These are phyloP conservation scores for Erpornis zantholeuca DNA, from an alignment of 2,113 vertebrate genomes.

Conservation along the genomic window DNA sequence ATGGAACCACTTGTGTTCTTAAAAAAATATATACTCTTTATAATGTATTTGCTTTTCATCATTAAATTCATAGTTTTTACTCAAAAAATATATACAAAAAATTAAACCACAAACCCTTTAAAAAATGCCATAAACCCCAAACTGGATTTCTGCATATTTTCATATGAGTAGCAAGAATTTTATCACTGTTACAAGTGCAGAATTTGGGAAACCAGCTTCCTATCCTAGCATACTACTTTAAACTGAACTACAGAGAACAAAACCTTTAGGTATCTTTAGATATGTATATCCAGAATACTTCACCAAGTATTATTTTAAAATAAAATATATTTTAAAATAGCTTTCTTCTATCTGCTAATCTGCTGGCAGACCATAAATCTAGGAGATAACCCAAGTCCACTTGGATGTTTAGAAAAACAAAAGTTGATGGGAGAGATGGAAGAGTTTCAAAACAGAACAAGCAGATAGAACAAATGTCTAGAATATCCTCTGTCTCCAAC, in stretches of 20 bases:
- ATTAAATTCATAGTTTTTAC: not conserved
- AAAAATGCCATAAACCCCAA: not conserved
- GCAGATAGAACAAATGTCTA: accelerated
- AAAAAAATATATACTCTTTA: not conserved
- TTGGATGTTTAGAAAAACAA: not conserved
- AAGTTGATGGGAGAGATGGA: not conserved
- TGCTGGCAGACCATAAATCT: not conserved
- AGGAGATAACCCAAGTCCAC: not conserved
- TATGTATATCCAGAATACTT: not conserved
- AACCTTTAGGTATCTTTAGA: not conserved
- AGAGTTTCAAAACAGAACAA: not conserved
- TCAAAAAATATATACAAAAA: not conserved
- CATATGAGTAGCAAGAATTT: not conserved
- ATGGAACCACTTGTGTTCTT: not conserved
- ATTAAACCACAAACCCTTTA: not conserved
- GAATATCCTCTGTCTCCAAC: not conserved
- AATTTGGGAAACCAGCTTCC: not conserved
- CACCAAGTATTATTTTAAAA: not conserved
- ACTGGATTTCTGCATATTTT: not conserved
- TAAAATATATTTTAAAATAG: not conserved
- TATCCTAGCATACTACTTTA: not conserved
- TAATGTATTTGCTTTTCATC: not conserved
- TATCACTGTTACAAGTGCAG: not conserved
- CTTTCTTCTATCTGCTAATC: not conserved
- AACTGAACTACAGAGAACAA: not conserved